Base-by-base conservation (phyloP, 2,888 invertebrate genomes). In the Calameuta idolon region DNA sequence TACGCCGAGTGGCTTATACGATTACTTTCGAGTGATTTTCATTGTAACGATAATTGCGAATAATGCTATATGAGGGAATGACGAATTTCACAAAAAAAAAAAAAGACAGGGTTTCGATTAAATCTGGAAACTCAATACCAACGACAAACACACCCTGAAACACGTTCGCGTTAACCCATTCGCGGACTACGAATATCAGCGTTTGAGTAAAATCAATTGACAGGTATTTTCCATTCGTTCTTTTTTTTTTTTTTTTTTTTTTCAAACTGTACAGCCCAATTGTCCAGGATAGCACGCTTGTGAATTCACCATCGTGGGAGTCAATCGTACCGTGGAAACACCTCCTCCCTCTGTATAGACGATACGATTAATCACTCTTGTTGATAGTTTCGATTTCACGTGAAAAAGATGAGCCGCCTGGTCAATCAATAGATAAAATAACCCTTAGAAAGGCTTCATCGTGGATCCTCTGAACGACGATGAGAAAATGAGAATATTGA, bases 361-460 rank as follows among this genome's bases (percentile, higher is more conserved):
- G 55, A 71, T 15, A 71, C 33, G 33, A 71, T 71, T 71, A 71
- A 71, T 71, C 71, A 71, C 71, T 12, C 71, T 12, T 34, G 31
- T 12, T 34, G 71, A 71, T 71, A 71, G 71, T 15, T 71, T 71
- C 71, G 31, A 71, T 71, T 71, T 34, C 71, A 31, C 71, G 30
- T 31, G 33, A 34, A 71, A 71, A 71, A 71, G 15, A 34, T 34
- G 71, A 34, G 12, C 12, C 31, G 31, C 15, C 31, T 23, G 71
- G 33, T 71, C 33, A 71, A 71, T 71, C 33, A 31, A 71, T 71
- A 23, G 5, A 55, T 55, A 55, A 55, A 55, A 55, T 23, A 55
- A 23, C 9, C 55, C 23, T 23, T 55, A 55, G 23, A 2, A 55
- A 55, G 55, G 55, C 5, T 23, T 55, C 23, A 55, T 23, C 55